Conservation (phyloP, 2,113 vertebrate species). For the Pyrgilauda ruficollis region DNA sequence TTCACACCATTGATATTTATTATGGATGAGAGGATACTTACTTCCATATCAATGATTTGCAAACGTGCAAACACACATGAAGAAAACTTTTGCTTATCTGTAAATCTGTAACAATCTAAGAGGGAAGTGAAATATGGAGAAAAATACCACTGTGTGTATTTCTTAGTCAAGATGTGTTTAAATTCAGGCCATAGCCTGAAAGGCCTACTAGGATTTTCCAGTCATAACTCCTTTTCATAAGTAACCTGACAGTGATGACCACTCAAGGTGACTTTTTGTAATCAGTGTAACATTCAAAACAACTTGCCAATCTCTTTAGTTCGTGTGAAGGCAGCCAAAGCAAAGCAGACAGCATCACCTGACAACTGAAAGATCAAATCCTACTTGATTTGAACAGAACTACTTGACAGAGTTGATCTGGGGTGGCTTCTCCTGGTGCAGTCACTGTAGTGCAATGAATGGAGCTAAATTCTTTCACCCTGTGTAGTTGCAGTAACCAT, state of each 20-base stretch:
- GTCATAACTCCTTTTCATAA: neutral
- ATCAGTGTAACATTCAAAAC: neutral
- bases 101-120: neutral
- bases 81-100: neutral
- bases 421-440: neutral
- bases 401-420: neutral
- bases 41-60: neutral
- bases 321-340: neutral
- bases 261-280: neutral
- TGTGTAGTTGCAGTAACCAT: neutral
- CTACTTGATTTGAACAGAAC: neutral
- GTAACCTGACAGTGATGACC: neutral
- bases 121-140: neutral
- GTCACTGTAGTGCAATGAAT: neutral
- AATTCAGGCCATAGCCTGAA: neutral
- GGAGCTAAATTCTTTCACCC: neutral
- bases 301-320: neutral
- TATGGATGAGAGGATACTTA: neutral
- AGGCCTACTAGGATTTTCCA: neutral
- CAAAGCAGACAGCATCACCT: neutral
- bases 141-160: neutral
- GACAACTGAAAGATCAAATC: neutral
- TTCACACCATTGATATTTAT: neutral
- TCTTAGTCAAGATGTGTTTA: neutral
- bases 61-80: neutral